phyloP scores from a whole-genome alignment of 2,113 vertebrate species.

The Gasterosteus nipponicus region DNA sequence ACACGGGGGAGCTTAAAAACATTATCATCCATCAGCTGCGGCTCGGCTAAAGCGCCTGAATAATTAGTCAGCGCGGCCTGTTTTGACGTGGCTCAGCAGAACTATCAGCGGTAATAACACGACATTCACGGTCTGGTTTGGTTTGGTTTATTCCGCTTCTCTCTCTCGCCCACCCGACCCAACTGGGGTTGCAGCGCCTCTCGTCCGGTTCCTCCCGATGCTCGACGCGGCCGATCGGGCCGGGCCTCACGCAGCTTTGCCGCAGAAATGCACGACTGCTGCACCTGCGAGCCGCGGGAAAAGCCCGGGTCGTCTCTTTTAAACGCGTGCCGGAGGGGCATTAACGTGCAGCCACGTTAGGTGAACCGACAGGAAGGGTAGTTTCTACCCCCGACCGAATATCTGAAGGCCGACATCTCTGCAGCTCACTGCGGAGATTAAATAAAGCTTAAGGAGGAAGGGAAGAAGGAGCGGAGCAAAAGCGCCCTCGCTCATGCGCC shows the following conservation, averaged over 20 bases:
- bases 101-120: slow-evolving; percentile 30
- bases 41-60: slow-evolving; percentile 55
- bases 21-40: slow-evolving; percentile 67
- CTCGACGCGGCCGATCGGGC: neutral
- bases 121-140: neutral
- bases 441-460: slow-evolving; percentile 45
- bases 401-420: slow-evolving; percentile 23
- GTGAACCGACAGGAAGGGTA: slow-evolving; percentile 2
- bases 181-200: neutral
- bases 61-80: slow-evolving; percentile 56
- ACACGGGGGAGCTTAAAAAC: slow-evolving; percentile 53
- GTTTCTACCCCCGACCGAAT: slow-evolving; percentile 16
- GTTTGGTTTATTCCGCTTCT: neutral
- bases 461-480: slow-evolving; percentile 2
- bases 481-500: slow-evolving; percentile 47
- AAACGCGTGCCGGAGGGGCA: neutral
- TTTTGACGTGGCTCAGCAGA: slow-evolving; percentile 56
- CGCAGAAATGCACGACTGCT: too few relatives aligned
- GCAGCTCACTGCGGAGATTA: slow-evolving; percentile 61
- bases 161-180: too few relatives aligned
- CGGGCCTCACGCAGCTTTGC: too few relatives aligned
- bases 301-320: neutral
- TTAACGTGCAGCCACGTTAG: neutral
- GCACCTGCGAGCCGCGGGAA: too few relatives aligned
- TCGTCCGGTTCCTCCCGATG: neutral